Evolutionary conservation across 2,888 invertebrate species (phyloP), one percentile per base, ranked within the genome.

Genomic region (Aporophyla lueneburgensis): DNA sequence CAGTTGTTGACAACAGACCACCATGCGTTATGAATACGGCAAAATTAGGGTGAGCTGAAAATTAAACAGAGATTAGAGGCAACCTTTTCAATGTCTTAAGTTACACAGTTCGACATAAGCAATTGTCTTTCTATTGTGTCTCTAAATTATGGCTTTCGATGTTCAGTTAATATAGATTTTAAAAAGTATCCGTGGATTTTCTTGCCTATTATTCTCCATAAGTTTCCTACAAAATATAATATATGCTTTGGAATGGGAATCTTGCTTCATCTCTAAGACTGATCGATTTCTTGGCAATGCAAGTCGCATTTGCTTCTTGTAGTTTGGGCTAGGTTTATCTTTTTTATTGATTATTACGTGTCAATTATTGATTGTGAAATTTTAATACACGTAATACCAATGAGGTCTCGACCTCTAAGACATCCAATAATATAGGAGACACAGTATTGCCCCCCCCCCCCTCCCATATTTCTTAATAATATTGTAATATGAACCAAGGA

Each of bases 11-110:
- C 3, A 93, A 81, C 0, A 92, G 88, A 67, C 93, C 93, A 12
- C 93, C 93, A 56, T 93, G 93, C 0, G 93, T 89, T 46, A 93
- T 90, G 61, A 93, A 93, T 6, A 93, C 62, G 0, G 71, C 65
- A 46, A 90, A 88, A 53, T 93, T 93, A 7, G 89, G 89, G 69
- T 93, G 93, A 61, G 91, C 93, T 93, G 86, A 70, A 74, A 74
- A 40, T 27, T 14, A 56, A 66, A 67, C 12, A 53, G 5, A 53
- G 2, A 9, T 59, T 43, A 24, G n/a, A n/a, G 16, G 10, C n/a
- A n/a, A n/a, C n/a, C n/a, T n/a, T n/a, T n/a, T n/a, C n/a, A n/a
- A n/a, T n/a, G n/a, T n/a, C n/a, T n/a, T n/a, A n/a, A n/a, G n/a
- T n/a, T n/a, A n/a, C n/a, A n/a, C n/a, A n/a, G n/a, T n/a, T n/a